Conservation (phyloP, 2,797 vertebrate species). For the Cyclura pinguis region DNA sequence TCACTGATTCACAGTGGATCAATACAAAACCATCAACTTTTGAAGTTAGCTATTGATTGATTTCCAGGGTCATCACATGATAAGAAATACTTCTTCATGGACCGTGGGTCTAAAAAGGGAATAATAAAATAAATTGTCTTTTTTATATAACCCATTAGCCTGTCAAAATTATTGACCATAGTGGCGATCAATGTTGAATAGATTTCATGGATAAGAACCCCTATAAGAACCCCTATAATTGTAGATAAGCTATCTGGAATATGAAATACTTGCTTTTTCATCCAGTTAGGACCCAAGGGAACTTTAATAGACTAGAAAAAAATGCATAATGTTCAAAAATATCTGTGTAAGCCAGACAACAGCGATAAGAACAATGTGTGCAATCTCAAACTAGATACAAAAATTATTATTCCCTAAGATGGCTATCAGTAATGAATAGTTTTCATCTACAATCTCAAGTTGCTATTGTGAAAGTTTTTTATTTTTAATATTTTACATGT, state of each 20-base stretch:
- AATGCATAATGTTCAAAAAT: no score
- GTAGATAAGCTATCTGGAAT: no score
- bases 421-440: neutral
- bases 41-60: neutral
- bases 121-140: neutral
- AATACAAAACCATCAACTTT: neutral
- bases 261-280: no score
- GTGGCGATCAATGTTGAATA: neutral
- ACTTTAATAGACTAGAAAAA: no score
- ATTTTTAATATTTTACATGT: slow-evolving; percentile 49
- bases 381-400: no score
- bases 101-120: neutral
- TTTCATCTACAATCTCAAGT: neutral
- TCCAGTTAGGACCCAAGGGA: no score
- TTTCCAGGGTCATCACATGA: neutral
- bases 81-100: neutral
- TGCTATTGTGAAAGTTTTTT: neutral
- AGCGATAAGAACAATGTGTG: no score
- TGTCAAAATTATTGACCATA: neutral
- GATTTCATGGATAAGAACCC: neutral
- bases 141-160: neutral
- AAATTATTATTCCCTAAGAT: no score
- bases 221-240: no score
- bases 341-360: no score
- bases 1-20: neutral